Percentiles rank a stretch among this genome's conserved stretches.
These are phyloP conservation scores for Melieria crassipennis DNA, from an alignment of 2,888 invertebrate species.

Conservation along the genomic window DNA sequence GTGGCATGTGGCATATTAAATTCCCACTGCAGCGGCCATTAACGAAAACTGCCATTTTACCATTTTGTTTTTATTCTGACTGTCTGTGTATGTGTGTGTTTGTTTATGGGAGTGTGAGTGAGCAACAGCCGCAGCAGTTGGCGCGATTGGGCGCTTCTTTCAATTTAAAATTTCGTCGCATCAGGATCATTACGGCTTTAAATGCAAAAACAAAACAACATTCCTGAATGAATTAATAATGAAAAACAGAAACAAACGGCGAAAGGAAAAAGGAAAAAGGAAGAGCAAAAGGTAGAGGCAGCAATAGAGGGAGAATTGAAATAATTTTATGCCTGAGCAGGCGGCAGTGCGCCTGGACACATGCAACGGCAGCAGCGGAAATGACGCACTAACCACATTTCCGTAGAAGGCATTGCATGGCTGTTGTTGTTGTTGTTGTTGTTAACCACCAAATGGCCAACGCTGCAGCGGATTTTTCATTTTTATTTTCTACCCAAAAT, in stretches of 20 bases:
- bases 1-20: too few species aligned
- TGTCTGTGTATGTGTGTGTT: too few species aligned
- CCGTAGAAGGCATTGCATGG: conserved; percentile 19
- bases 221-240: background rate
- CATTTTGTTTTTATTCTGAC: too few species aligned
- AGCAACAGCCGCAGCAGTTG: too few species aligned
- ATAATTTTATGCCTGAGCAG: background rate
- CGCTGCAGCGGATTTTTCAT: background rate
- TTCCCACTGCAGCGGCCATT: too few species aligned
- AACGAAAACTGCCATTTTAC: too few species aligned
- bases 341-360: background rate
- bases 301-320: background rate
- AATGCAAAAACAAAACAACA: too few species aligned
- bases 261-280: background rate
- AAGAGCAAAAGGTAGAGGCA: background rate
- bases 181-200: too few species aligned
- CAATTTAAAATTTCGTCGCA: too few species aligned
- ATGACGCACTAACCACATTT: conserved; percentile 52
- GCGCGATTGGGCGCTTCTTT: too few species aligned
- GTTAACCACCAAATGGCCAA: conserved; percentile 33
- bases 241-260: background rate
- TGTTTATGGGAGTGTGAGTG: too few species aligned
- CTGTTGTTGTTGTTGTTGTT: conserved; percentile 23
- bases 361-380: conserved; percentile 10
- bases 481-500: conserved; percentile 44